Evolutionary conservation across 2,888 invertebrate species (phyloP).

Genomic region (Cecidostiba fungosa): DNA sequence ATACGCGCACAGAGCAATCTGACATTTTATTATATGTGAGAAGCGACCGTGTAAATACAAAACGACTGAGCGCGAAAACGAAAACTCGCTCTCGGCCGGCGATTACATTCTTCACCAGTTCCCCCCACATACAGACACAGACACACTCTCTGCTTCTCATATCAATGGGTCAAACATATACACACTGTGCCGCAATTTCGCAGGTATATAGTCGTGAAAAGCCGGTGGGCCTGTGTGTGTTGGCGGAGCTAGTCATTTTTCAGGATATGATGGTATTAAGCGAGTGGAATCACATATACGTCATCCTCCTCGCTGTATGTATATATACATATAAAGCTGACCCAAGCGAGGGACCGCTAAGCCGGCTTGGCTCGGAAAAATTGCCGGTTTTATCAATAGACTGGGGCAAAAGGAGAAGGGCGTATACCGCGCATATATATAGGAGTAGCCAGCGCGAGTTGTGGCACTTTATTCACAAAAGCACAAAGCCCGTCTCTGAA

Average conservation of each 20-base stretch:
- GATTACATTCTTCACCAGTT: conserved; percentile 32
- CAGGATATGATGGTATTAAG: conserved; percentile 66
- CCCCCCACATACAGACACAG: too few species aligned
- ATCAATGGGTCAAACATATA: conserved; percentile 19
- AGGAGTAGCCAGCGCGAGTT: neutral
- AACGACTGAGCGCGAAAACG: neutral
- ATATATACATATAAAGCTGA: neutral
- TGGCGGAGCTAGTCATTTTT: conserved; percentile 61
- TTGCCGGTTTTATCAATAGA: conserved; percentile 64
- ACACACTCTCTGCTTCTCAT: neutral
- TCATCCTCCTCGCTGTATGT: neutral
- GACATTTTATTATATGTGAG: neutral
- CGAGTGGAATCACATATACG: conserved; percentile 16
- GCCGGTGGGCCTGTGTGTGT: neutral
- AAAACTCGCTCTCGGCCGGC: neutral
- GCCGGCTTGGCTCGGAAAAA: conserved; percentile 65
- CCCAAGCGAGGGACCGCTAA: conserved; percentile 57
- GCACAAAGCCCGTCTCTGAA: neutral
- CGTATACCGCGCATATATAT: neutral
- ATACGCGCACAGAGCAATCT: neutral
- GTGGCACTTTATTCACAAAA: conserved; percentile 8
- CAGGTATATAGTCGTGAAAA: conserved; percentile 2
- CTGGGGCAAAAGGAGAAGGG: neutral
- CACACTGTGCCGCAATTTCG: conserved; percentile 10
- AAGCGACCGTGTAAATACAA: neutral